These are phyloP conservation scores for Zaprionus bogoriensis DNA, from an alignment of 2,888 invertebrate genomes.

Conservation along the genomic window DNA sequence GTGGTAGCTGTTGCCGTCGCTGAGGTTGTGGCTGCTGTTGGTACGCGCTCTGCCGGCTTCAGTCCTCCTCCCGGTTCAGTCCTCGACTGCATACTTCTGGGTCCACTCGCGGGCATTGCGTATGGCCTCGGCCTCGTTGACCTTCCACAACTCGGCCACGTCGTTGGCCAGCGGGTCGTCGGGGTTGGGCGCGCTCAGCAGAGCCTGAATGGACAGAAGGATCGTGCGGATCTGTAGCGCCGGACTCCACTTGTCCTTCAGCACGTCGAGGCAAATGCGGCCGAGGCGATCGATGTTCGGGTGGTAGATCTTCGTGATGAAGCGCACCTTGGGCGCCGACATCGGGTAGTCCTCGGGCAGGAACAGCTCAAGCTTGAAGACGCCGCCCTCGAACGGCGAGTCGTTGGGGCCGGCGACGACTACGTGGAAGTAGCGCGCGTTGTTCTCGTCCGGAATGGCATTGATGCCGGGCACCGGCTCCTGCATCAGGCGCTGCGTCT, in stretches of 20 bases:
- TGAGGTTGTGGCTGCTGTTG: constrained; percentile 18
- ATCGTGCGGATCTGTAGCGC: constrained; percentile 99
- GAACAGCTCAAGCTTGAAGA: constrained; percentile 98
- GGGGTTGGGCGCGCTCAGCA: constrained; percentile 98
- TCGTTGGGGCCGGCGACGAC: constrained; percentile 95
- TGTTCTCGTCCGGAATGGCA: constrained; percentile 95
- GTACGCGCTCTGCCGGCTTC: background rate
- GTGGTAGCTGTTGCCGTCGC: background rate
- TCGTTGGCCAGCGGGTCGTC: constrained; percentile 98
- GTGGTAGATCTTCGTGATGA: constrained; percentile 99
- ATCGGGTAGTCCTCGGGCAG: constrained; percentile 99
- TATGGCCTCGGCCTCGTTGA: constrained; percentile 97
- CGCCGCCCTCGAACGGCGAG: constrained; percentile 98
- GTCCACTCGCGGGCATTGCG: constrained; percentile 96
- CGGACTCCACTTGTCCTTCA: constrained; percentile 99
- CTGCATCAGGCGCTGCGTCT: constrained; percentile 92
- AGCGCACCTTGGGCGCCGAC: constrained; percentile 99
- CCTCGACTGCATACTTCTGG: constrained; percentile 88
- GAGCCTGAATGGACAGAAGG: constrained; percentile 96
- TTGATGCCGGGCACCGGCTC: constrained; percentile 96
- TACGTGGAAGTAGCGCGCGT: constrained; percentile 98
- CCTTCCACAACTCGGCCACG: constrained; percentile 99
- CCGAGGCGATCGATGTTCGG: constrained; percentile 99
- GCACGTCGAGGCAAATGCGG: constrained; percentile 98
- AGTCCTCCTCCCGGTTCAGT: constrained; percentile 36